Evolutionary conservation across 1,140 invertebrate species (phyloP).

Genomic region (Heliconius nattereri): DNA sequence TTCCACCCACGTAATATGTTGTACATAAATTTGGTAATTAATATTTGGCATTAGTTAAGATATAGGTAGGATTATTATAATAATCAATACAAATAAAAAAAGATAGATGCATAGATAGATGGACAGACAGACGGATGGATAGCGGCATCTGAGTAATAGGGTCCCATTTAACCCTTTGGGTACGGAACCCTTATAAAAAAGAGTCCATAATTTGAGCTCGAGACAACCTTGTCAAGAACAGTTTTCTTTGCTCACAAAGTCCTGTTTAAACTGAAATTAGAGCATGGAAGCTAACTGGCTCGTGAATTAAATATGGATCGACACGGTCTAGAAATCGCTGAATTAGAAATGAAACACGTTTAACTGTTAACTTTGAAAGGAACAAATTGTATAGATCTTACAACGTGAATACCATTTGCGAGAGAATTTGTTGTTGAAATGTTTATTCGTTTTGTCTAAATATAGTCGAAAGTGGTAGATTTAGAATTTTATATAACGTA

Average conservation of each 20-base stretch:
- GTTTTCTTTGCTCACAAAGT: not conserved
- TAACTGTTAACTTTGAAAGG: conserved; percentile 9
- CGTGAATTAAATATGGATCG: conserved; percentile 20
- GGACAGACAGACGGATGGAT: too few relatives aligned
- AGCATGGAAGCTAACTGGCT: conserved; percentile 17
- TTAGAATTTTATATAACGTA: too few relatives aligned
- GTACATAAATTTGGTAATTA: not conserved
- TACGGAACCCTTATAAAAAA: too few relatives aligned
- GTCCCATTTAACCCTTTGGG: too few relatives aligned
- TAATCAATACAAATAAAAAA: too few relatives aligned
- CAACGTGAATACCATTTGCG: not conserved
- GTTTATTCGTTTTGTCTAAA: not conserved
- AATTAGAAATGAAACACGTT: conserved; percentile 8
- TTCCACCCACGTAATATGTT: not conserved
- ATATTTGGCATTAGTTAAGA: too few relatives aligned
- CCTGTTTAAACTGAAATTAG: conserved; percentile 20
- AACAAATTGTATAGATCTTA: conserved; percentile 13
- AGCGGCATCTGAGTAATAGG: too few relatives aligned
- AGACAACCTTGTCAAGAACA: not conserved
- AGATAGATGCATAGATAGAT: too few relatives aligned
- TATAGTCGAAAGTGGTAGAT: not conserved
- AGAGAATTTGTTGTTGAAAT: not conserved
- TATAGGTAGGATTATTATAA: too few relatives aligned
- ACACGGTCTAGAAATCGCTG: conserved; percentile 1
- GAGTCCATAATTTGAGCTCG: too few relatives aligned